A percentile compares a stretch with the other conserved stretches of the same genome.
phyloP scores from a whole-genome alignment of 2,797 vertebrate species.

The Nannoperca obscura region DNA sequence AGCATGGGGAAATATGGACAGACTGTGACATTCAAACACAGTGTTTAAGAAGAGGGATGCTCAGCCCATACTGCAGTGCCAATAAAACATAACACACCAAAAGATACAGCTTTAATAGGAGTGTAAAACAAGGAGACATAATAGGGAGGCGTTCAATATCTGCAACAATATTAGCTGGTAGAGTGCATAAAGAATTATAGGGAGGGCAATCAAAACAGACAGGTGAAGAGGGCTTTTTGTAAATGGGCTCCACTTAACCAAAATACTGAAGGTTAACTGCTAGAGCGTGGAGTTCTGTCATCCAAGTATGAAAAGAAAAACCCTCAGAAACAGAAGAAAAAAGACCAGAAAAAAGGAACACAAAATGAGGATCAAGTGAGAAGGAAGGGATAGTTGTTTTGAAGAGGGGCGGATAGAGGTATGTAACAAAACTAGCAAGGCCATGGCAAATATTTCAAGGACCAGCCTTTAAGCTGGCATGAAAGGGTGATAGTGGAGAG shows the following conservation, averaged over 20 bases:
- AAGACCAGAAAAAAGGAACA: neutral
- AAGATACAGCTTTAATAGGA: conserved; percentile 47
- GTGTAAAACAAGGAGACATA: conserved; percentile 42
- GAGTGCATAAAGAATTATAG: conserved; percentile 49
- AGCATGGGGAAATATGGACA: conserved; percentile 2
- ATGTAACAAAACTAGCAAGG: conserved; percentile 50
- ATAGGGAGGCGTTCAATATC: conserved; percentile 43
- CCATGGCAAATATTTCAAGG: conserved; percentile 42
- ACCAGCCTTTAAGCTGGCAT: conserved; percentile 34
- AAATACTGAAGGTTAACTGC: conserved; percentile 52
- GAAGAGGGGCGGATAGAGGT: conserved; percentile 33
- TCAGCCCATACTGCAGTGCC: conserved; percentile 46
- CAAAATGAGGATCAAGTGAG: conserved; percentile 10
- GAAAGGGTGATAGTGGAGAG: conserved; percentile 26
- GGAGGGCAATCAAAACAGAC: conserved; percentile 36
- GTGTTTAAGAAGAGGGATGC: conserved; percentile 33
- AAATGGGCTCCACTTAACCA: conserved; percentile 47
- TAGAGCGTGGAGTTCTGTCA: conserved; percentile 35
- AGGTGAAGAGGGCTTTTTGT: conserved; percentile 38
- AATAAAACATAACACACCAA: conserved; percentile 34
- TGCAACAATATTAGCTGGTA: conserved; percentile 50
- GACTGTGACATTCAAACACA: conserved; percentile 45
- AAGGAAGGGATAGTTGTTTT: conserved; percentile 42
- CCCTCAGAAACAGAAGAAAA: neutral
- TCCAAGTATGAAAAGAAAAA: conserved; percentile 1